Percentiles rank a stretch among this genome's conserved stretches.
phyloP scores from a whole-genome alignment of 2,888 invertebrate species.

The Molorchus minor region DNA sequence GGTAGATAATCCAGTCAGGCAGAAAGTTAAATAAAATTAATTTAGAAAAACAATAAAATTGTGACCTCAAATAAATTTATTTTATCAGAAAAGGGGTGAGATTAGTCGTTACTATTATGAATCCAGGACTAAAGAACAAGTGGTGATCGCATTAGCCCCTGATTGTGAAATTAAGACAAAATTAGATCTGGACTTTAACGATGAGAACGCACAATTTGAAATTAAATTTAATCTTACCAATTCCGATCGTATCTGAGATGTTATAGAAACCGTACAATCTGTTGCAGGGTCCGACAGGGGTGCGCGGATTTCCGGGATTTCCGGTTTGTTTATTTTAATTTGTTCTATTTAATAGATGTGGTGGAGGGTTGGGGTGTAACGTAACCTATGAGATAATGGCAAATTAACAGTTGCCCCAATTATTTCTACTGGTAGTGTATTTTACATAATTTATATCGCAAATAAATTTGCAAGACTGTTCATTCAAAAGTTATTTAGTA shows the following conservation, averaged over 20 bases:
- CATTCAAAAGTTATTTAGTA: too few species aligned
- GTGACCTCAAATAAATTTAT: too few species aligned
- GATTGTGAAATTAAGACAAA: neutral
- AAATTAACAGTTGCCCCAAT: too few species aligned
- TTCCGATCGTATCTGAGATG: neutral
- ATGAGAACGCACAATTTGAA: neutral
- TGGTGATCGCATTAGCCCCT: slow-evolving; percentile 12
- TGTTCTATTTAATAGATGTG: slow-evolving; percentile 36
- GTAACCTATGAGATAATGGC: slow-evolving; percentile 5
- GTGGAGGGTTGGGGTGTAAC: slow-evolving; percentile 27
- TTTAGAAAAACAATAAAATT: too few species aligned
- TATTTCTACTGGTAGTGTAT: too few species aligned
- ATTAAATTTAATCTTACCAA: slow-evolving; percentile 13
- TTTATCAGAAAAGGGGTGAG: too few species aligned
- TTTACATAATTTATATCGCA: too few species aligned
- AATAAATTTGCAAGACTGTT: too few species aligned
- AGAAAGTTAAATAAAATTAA: too few species aligned
- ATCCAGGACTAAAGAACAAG: too few species aligned
- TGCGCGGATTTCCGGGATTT: slow-evolving; percentile 68
- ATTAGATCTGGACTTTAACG: slow-evolving; percentile 10
- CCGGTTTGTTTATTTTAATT: slow-evolving; percentile 64
- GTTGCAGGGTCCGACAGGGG: slow-evolving; percentile 67
- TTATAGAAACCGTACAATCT: slow-evolving; percentile 49
- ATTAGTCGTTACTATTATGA: too few species aligned
- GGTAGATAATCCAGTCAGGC: too few species aligned